These are phyloP conservation scores for Montipora efflorescens DNA, from an alignment of 64 coral and sea anemone species.

Conservation along the genomic window DNA sequence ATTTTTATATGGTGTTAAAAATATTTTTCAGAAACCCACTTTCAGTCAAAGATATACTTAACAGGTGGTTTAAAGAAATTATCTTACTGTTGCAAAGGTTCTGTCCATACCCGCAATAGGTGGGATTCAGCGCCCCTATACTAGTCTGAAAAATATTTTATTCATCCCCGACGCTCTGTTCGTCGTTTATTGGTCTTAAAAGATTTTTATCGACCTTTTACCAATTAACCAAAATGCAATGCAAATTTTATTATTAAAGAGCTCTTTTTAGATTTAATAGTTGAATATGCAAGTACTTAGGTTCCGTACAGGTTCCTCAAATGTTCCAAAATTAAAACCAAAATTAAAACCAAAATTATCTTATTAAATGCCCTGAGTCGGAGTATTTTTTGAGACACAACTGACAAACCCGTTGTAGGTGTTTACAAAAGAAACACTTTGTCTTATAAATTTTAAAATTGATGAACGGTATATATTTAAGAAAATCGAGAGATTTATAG, in stretches of 20 bases:
- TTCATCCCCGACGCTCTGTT: neutral
- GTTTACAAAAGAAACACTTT: neutral
- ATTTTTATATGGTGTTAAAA: neutral
- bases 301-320: no score
- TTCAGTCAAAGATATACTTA: neutral
- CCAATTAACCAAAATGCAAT: constrained; percentile 41
- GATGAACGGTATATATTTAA: neutral
- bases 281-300: neutral
- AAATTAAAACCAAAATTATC: neutral
- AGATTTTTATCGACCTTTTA: constrained; percentile 32
- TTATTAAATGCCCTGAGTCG: neutral
- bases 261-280: constrained; percentile 42
- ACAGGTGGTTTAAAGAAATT: neutral
- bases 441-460: constrained; percentile 35
- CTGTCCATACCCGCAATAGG: neutral
- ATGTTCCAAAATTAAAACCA: no score
- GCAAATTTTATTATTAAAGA: constrained; percentile 40
- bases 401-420: neutral
- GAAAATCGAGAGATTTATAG: neutral
- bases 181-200: constrained; percentile 17
- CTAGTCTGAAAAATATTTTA: neutral
- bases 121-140: neutral
- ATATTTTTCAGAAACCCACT: neutral
- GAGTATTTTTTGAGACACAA: neutral
- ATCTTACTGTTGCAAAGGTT: neutral